These are phyloP conservation scores for Phengaris arion DNA, from an alignment of 2,888 invertebrate species.

Conservation along the genomic window DNA sequence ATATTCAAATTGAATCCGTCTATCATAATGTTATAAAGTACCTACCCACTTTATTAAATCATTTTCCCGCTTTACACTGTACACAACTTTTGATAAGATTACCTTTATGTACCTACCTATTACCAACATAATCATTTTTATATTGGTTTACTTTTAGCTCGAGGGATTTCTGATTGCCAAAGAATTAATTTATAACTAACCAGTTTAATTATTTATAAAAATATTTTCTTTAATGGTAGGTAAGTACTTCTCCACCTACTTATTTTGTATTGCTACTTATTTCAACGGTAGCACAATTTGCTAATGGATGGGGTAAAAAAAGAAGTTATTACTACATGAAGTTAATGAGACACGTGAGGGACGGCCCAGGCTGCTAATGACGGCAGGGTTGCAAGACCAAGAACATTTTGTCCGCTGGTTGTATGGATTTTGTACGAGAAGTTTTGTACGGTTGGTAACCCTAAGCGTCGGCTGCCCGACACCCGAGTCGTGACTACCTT, in stretches of 20 bases:
- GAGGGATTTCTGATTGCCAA: not conserved
- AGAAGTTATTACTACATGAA: constrained; percentile 33
- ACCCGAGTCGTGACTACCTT: constrained; percentile 15
- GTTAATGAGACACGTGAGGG: constrained; percentile 35
- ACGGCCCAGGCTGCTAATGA: constrained; percentile 27
- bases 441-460: not conserved
- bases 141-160: too few species aligned
- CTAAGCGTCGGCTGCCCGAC: constrained; percentile 8
- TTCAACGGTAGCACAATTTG: constrained; percentile 30
- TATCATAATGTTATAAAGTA: constrained; percentile 5
- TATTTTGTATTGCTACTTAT: not conserved
- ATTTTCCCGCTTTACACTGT: not conserved
- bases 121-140: too few species aligned
- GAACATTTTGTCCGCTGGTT: not conserved
- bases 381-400: not conserved
- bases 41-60: not conserved
- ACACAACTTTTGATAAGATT: too few species aligned
- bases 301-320: constrained; percentile 34
- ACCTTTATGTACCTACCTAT: too few species aligned
- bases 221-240: too few species aligned
- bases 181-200: not conserved
- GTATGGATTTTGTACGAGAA: not conserved
- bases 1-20: constrained; percentile 6
- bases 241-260: not conserved
- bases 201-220: too few species aligned